phyloP scores from a whole-genome alignment of 1,140 invertebrate species.

The Teleogryllus occipitalis region DNA sequence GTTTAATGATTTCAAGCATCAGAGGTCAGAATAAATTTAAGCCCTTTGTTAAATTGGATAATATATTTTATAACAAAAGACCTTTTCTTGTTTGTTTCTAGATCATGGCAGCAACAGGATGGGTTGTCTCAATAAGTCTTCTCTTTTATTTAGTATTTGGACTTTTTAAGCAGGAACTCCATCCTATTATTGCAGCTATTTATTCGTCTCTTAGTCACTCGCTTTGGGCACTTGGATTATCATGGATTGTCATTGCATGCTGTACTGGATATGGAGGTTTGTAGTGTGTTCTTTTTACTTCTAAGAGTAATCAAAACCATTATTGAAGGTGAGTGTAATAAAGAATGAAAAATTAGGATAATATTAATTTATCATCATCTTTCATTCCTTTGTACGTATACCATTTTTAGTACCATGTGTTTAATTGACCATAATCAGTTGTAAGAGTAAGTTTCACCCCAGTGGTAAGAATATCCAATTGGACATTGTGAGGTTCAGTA shows the following conservation, averaged over 20 bases:
- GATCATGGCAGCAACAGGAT: constrained; percentile 56
- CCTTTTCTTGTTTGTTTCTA: constrained; percentile 27
- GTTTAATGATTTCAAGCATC: not conserved
- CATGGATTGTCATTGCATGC: constrained; percentile 84
- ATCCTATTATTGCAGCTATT: constrained; percentile 57
- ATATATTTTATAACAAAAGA: too few relatives aligned
- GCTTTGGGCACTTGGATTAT: constrained; percentile 69
- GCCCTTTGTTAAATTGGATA: too few relatives aligned
- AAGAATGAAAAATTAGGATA: too few relatives aligned
- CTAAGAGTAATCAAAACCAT: too few relatives aligned
- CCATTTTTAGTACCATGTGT: too few relatives aligned
- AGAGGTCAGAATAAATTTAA: not conserved
- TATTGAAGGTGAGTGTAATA: too few relatives aligned
- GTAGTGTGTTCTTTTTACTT: not conserved
- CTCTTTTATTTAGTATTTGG: constrained; percentile 67
- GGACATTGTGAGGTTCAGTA: too few relatives aligned
- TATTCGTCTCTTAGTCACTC: constrained; percentile 79
- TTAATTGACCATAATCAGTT: too few relatives aligned
- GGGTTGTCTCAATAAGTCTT: constrained; percentile 52
- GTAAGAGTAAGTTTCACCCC: too few relatives aligned
- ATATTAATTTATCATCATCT: too few relatives aligned
- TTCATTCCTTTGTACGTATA: too few relatives aligned
- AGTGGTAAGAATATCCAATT: too few relatives aligned
- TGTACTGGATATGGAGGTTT: constrained; percentile 78
- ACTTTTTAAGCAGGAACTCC: constrained; percentile 59